These are phyloP conservation scores for Tricholauxania praeusta DNA, from an alignment of 2,888 invertebrate genomes.

Conservation along the genomic window DNA sequence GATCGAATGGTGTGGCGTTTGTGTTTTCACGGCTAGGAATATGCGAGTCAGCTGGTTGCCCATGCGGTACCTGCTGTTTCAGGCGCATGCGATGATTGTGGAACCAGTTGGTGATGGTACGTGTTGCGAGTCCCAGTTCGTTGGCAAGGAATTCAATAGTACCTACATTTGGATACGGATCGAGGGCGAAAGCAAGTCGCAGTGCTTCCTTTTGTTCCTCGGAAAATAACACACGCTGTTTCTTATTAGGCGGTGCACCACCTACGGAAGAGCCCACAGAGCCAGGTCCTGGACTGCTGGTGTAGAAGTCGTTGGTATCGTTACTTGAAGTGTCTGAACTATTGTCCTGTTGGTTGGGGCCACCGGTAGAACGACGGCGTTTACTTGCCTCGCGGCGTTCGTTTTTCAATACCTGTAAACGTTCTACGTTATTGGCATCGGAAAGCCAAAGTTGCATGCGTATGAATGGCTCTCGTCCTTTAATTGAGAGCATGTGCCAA, in stretches of 20 bases:
- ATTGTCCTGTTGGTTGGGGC: conserved; percentile 85
- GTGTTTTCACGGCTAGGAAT: conserved; percentile 80
- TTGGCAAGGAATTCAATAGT: conserved; percentile 95
- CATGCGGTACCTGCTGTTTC: conserved; percentile 90
- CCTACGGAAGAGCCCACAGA: conserved; percentile 68
- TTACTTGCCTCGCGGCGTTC: conserved; percentile 93
- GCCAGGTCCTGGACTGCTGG: conserved; percentile 82
- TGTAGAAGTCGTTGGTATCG: conserved; percentile 90
- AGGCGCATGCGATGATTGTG: conserved; percentile 99
- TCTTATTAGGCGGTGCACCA: conserved; percentile 89
- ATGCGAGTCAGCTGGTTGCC: conserved; percentile 74
- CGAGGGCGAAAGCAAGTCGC: conserved; percentile 91
- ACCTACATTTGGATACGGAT: conserved; percentile 96
- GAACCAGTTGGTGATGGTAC: conserved; percentile 99
- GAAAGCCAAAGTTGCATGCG: conserved; percentile 97
- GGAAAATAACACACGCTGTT: conserved; percentile 95
- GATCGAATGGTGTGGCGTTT: conserved; percentile 85
- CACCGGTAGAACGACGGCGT: conserved; percentile 85
- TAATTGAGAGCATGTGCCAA: conserved; percentile 99
- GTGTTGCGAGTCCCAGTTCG: conserved; percentile 89
- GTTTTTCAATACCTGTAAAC: conserved; percentile 90
- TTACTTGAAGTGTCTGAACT: conserved; percentile 90
- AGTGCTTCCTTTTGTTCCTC: conserved; percentile 98
- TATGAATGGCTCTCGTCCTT: conserved; percentile 96
- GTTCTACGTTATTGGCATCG: conserved; percentile 94